Evolutionary conservation across 2,113 vertebrate species (phyloP).

Genomic region (Empidonax traillii): DNA sequence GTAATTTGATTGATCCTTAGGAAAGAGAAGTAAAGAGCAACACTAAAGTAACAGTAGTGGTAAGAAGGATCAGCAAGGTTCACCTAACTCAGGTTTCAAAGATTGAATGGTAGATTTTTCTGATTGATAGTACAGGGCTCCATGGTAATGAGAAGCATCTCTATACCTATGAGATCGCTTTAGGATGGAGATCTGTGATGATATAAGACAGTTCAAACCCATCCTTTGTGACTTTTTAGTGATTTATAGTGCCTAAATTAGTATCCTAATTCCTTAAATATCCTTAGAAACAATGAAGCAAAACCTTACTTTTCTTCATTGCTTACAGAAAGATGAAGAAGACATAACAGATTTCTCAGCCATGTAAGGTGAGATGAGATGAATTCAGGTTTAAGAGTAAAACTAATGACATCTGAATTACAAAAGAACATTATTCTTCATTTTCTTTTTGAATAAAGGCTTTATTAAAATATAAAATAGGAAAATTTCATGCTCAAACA

Average conservation of each 20-base stretch:
- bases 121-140: neutral
- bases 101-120: neutral
- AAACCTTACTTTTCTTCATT: neutral
- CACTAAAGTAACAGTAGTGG: neutral
- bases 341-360: neutral
- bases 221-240: neutral
- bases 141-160: neutral
- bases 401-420: neutral
- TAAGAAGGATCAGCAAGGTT: neutral
- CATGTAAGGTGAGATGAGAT: neutral
- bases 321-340: neutral
- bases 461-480: neutral
- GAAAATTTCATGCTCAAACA: neutral
- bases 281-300: neutral
- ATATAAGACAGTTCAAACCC: neutral
- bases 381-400: neutral
- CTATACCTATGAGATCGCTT: neutral
- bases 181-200: neutral
- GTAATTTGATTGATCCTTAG: neutral
- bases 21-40: neutral
- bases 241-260: neutral
- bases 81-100: neutral
- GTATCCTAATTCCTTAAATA: neutral
- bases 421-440: neutral
- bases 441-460: neutral